A percentile compares a stretch with the other conserved stretches of the same genome.
These are phyloP conservation scores for Protonibea diacanthus DNA, from an alignment of 2,797 vertebrate species.

Conservation along the genomic window DNA sequence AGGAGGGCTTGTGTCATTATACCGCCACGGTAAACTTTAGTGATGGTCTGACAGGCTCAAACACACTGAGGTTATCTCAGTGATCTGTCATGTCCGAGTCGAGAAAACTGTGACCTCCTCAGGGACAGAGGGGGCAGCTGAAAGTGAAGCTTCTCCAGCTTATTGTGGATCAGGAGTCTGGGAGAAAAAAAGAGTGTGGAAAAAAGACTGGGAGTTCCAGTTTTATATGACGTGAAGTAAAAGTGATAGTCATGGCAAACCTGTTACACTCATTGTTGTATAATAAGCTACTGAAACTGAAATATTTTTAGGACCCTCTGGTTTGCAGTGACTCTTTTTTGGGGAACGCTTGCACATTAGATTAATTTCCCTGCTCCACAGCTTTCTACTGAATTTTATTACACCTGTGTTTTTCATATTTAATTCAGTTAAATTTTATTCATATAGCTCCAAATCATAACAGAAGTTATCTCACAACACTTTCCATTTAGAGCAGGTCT, in stretches of 20 bases:
- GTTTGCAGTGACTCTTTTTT: background rate
- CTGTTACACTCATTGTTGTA: background rate
- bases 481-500: too few species aligned
- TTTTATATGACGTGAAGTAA: constrained; percentile 15
- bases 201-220: background rate
- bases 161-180: constrained; percentile 2
- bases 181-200: background rate
- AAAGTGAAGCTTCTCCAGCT: constrained; percentile 16
- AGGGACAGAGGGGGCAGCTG: constrained; percentile 29
- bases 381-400: background rate
- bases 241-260: background rate
- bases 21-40: constrained; percentile 52
- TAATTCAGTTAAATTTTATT: too few species aligned
- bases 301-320: background rate
- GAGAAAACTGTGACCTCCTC: constrained; percentile 52
- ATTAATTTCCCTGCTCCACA: background rate
- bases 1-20: constrained; percentile 30
- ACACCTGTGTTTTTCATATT: background rate
- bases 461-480: too few species aligned
- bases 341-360: background rate
- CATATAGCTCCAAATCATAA: too few species aligned
- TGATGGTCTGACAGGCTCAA: constrained; percentile 41
- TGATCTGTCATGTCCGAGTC: constrained; percentile 61
- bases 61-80: constrained; percentile 41
- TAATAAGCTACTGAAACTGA: background rate